phyloP scores from a whole-genome alignment of 2,797 vertebrate genomes.

The Danio albolineatus region DNA sequence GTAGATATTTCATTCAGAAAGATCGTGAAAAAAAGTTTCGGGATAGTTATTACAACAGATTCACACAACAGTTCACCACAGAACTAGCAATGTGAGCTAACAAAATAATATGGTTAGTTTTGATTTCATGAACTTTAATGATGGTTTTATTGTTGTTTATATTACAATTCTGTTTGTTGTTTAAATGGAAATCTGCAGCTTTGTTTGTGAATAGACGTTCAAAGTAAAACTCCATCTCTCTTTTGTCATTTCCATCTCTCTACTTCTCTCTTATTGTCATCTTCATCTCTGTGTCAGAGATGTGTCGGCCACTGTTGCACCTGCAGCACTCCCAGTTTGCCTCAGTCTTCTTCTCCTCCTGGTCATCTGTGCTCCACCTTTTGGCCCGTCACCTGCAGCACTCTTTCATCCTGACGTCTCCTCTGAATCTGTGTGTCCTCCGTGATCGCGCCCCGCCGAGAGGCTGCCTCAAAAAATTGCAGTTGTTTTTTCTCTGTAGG shows the following conservation, averaged over 20 bases:
- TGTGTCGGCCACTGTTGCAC: neutral
- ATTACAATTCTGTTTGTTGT: no score
- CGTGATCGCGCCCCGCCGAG: neutral
- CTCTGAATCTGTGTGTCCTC: neutral
- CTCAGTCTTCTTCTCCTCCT: neutral
- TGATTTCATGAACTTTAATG: no score
- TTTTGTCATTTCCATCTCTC: neutral
- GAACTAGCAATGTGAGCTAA: no score
- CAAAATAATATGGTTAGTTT: no score
- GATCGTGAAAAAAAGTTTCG: no score
- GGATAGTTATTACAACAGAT: no score
- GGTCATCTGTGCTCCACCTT: conserved; percentile 24
- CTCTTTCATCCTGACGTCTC: conserved; percentile 34
- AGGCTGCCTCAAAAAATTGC: conserved; percentile 13
- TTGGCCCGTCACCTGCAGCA: conserved; percentile 1
- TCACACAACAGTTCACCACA: no score
- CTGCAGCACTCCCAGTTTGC: conserved; percentile 27
- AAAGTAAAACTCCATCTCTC: neutral
- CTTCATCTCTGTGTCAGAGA: conserved; percentile 17
- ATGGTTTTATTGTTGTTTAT: no score
- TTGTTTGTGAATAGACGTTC: no score
- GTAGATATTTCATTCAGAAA: no score
- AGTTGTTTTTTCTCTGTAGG: conserved; percentile 2
- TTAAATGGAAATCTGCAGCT: no score
- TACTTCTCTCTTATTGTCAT: neutral